Base-by-base conservation (phyloP, 2,888 invertebrate genomes). In the Lomographa bimaculata region DNA sequence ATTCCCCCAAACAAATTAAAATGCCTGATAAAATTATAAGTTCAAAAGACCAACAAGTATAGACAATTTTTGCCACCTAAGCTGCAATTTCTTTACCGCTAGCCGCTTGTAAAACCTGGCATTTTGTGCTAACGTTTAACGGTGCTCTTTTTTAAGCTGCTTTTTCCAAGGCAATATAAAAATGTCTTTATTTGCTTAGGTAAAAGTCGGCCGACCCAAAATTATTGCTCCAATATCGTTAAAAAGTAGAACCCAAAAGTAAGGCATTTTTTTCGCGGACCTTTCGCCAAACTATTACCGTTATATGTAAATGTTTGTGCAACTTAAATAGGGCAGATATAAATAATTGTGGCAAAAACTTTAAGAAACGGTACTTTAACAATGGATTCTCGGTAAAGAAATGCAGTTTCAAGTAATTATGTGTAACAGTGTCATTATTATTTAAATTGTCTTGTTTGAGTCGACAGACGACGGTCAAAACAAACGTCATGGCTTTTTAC, bases 211-310 rank as follows among this genome's bases (percentile, higher is more conserved):
- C 54, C 46, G 57, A 29, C 54, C 53, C 53, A 61, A 68, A 66
- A 54, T 57, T 57, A 66, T 69, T 75, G 79, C 75, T 60, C 78
- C 60, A 71, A 47, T 67, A 79, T 79, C 67, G 64, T 74, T 86
- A 87, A 87, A 86, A 87, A 87, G 78, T 84, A 69, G 82, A 81
- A 33, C 82, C 70, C 74, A 60, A 75, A 79, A 70, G 58, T 78
- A 64, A 75, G 69, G 60, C 67, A 62, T 56, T 70, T 74, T 71
- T 79, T 74, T 57, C 48, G 41, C 24, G 19, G 6, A 64, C 67
- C 67, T 74, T 73, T 74, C 71, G 49, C 64, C 53, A 37, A 32
- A 30, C 17, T 53, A 60, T 57, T 54, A 72, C 71, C 54, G 71
- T 76, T 71, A 63, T 58, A 71, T 72, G 68, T 65, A 71, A 77